Evolutionary conservation across 2,797 vertebrate species (phyloP), one percentile per base, ranked within the genome.

Genomic region (Echiichthys vipera): DNA sequence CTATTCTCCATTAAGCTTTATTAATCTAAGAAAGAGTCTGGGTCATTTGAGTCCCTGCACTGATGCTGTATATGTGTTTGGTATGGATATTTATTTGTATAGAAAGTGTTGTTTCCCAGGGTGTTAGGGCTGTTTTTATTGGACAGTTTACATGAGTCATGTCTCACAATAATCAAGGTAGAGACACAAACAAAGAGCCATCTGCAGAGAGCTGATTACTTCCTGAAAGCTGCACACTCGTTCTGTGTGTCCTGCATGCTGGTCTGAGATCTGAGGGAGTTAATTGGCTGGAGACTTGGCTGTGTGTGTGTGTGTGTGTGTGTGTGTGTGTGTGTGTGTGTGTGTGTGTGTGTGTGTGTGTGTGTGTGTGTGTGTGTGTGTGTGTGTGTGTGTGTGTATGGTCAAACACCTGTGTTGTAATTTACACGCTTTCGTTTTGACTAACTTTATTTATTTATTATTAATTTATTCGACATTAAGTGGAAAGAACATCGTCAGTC

Each of bases 141-240:
- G 61, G 78, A 42, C 56, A 39, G 45, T 57, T 64, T 37, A 40
- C 76, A 66, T 81, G 76, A 82, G 69, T 69, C 76, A 56, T 49
- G 58, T 47, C 73, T 80, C 39, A 54, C 55, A 55, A 64, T 80
- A 88, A 77, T 90, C 79, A 83, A 56, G 81, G 78, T 50, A 2
- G 62, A 76, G 61, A 77, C 65, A 73, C 84, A 86, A 89, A 87
- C 83, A 84, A 70, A 72, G 43, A 77, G 76, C 76, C 87, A 87
- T 88, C 81, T 91, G 88, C 74, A 62, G n/a, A 15, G 15, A 62
- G 37, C 62, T 85, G 78, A 88, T 82, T 83, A 73, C 68, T 83
- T 74, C 85, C 81, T 81, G 82, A 65, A 61, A 68, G 66, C 61
- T 24, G 32, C 17, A 27, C 47, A 51, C 43, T 70, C 13, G 1